phyloP scores from a whole-genome alignment of 64 coral and sea anemone species.

The Montipora efflorescens region DNA sequence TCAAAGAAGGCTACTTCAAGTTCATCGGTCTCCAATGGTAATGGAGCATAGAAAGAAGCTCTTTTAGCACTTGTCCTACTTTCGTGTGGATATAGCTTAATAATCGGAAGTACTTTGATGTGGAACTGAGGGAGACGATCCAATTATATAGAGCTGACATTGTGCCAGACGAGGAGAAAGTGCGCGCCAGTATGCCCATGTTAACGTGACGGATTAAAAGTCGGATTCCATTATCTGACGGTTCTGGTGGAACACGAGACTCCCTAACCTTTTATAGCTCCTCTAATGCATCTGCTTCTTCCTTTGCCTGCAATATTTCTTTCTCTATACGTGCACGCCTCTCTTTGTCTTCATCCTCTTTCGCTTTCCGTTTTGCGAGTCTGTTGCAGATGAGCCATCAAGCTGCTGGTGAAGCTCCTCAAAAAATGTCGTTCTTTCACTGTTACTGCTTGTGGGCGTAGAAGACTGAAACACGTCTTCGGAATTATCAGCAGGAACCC shows the following conservation, averaged over 20 bases:
- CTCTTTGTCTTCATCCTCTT: not conserved
- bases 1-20: not conserved
- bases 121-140: not conserved
- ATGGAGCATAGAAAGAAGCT: not conserved
- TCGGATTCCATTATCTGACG: not conserved
- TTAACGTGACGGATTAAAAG: not conserved
- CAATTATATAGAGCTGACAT: conserved; percentile 12
- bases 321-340: not conserved
- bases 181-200: not conserved
- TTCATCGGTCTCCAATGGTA: not conserved
- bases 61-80: not conserved
- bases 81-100: not conserved
- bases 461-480: too few species aligned
- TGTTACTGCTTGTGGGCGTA: not conserved
- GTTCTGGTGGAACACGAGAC: not conserved
- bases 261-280: too few species aligned
- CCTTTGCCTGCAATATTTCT: not conserved
- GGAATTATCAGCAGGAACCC: too few species aligned
- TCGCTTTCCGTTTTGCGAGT: not conserved
- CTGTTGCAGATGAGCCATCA: not conserved
- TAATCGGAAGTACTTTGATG: not conserved
- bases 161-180: not conserved
- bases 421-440: not conserved
- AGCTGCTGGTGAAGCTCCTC: not conserved
- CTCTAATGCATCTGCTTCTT: not conserved